Base-by-base conservation (phyloP, 2,113 vertebrate species). In the Trichechus manatus region DNA sequence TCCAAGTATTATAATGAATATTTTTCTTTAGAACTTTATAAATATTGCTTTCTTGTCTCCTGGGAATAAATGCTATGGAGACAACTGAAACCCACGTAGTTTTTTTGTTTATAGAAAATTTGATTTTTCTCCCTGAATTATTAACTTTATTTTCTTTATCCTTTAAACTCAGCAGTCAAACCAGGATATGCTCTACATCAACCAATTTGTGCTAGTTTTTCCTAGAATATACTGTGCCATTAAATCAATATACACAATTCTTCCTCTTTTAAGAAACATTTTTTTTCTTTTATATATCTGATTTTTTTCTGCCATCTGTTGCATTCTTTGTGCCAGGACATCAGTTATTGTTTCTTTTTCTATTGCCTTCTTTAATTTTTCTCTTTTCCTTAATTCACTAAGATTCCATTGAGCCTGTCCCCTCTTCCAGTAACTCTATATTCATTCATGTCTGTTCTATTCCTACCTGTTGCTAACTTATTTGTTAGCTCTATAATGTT, bases 161-260 rank as follows among this genome's bases (percentile, higher is more conserved):
- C 11, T 91, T 93, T 95, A 74, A 94, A 96, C 33, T 88, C 27
- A 78, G 36, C 27, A 95, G 23, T 9, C 64, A 75, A 86, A 79
- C 17, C 31, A 81, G 39, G 7, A 83, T 63, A 83, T 86, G 14
- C 19, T 27, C 29, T 59, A 19, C 1, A 78, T 78, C 19, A 88
- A 83, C 9, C 31, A 88, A 72, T 94, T 61, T 50, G 15, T 82
- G 33, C 50, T 29, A 50, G 10, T 25, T 83, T 96, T 75, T 86
- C 53, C 15, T 91, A 89, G n/a, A 93, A 82, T 82, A 23, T 22
- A 22, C 64, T 94, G 3, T 89, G 29, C 5, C 22, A 31, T 85
- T 80, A 66, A 39, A n/a, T 59, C 74, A 14, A 81, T 74, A 53
- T 9, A 20, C 36, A 42, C 42, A 44, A 36, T 53, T 87, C 50